A percentile compares a stretch with the other conserved stretches of the same genome.
Conservation (phyloP, 1,140 invertebrate species). For the Batillaria attramentaria region DNA sequence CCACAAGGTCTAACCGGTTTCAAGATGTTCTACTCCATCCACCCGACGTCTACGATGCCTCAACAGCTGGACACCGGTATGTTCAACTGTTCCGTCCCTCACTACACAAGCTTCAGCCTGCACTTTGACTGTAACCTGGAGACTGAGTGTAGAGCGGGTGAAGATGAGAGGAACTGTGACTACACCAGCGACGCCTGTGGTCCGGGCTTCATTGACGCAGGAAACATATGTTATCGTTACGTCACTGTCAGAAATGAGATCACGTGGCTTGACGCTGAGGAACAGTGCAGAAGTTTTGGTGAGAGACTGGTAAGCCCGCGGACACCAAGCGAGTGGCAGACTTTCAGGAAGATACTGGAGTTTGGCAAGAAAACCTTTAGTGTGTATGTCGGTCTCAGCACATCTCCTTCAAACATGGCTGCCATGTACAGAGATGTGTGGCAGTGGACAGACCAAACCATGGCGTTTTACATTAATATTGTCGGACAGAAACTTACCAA, state of each 20-base stretch:
- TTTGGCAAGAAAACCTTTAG: background rate
- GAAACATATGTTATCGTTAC: background rate
- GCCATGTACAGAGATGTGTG: background rate
- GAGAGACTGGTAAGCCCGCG: constrained; percentile 1
- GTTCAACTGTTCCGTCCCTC: background rate
- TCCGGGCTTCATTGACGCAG: background rate
- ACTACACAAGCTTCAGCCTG: background rate
- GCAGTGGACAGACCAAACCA: constrained; percentile 12
- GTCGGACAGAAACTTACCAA: background rate
- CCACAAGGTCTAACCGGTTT: no score
- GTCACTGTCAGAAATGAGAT: background rate
- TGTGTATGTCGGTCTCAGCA: background rate
- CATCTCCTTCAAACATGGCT: background rate
- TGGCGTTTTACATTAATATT: background rate
- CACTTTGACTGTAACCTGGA: constrained; percentile 24
- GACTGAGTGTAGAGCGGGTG: background rate
- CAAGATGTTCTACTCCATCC: background rate
- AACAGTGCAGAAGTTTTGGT: background rate
- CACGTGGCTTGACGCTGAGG: background rate
- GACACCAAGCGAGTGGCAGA: background rate
- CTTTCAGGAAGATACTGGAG: background rate
- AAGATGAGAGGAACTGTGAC: constrained; percentile 10
- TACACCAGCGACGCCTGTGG: constrained; percentile 15
- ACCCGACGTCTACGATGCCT: background rate
- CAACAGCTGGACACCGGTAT: background rate